Conservation (phyloP, 1,140 invertebrate genomes). For the Akabosia matsudoensis region DNA sequence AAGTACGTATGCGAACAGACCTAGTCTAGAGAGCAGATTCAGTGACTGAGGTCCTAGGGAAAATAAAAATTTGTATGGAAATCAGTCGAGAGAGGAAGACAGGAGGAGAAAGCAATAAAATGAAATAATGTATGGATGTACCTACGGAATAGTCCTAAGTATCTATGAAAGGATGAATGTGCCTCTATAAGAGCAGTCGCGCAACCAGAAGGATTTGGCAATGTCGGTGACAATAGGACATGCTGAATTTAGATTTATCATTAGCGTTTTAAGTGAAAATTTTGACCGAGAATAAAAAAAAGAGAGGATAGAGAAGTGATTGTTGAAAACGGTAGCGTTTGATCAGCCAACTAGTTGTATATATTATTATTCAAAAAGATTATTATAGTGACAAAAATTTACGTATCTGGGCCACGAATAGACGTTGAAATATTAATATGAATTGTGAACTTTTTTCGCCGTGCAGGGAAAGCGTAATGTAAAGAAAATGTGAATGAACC, state of each 20-base stretch:
- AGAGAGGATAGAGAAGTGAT: not conserved
- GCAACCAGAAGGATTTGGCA: slow-evolving; percentile 8
- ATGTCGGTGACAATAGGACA: not conserved
- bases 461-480: not conserved
- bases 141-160: too few species aligned
- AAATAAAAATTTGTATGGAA: slow-evolving; percentile 21
- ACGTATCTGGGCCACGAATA: too few species aligned
- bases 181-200: not conserved
- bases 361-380: too few species aligned
- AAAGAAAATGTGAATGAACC: slow-evolving; percentile 20
- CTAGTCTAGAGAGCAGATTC: too few species aligned
- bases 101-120: not conserved
- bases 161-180: too few species aligned
- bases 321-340: not conserved
- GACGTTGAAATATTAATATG: not conserved
- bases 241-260: slow-evolving; percentile 22
- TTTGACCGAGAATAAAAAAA: not conserved
- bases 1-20: too few species aligned
- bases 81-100: not conserved
- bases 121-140: slow-evolving; percentile 11
- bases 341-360: too few species aligned
- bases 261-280: slow-evolving; percentile 15
- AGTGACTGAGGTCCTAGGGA: not conserved
- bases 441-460: not conserved
- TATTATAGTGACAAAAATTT: too few species aligned